Percentiles rank a stretch among this genome's conserved stretches.
These are phyloP conservation scores for Macrochelys suwanniensis DNA, from an alignment of 2,797 vertebrate genomes.

Conservation along the genomic window DNA sequence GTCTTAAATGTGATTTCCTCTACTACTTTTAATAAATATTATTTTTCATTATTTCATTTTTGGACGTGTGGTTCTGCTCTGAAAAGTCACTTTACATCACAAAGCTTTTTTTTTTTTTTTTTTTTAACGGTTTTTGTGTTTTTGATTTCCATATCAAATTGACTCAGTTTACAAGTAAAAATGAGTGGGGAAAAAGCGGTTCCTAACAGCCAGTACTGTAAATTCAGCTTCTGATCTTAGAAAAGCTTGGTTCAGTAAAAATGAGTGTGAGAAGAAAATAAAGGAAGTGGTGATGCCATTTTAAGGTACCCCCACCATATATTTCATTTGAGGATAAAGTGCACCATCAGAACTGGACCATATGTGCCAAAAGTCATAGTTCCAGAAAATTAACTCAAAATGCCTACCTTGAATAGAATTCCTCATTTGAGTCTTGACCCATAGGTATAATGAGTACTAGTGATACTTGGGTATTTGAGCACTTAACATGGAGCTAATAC, in stretches of 20 bases:
- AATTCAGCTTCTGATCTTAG: not conserved
- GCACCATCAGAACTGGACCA: not conserved
- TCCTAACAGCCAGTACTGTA: not conserved
- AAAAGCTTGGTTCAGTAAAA: not conserved
- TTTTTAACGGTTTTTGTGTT: not conserved
- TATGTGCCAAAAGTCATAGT: not conserved
- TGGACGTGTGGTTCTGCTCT: not conserved
- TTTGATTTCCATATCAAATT: not conserved
- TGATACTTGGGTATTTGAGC: not conserved
- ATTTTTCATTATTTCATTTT: slow-evolving; percentile 1
- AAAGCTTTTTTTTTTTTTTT: not conserved
- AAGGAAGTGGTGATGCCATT: not conserved
- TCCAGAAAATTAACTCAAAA: not conserved
- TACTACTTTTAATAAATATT: not conserved
- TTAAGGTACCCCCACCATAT: not conserved
- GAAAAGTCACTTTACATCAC: not conserved
- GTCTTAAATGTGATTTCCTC: not conserved
- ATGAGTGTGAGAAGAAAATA: not conserved
- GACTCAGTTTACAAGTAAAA: not conserved
- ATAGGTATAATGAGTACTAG: not conserved
- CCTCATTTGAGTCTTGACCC: not conserved
- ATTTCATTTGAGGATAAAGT: not conserved
- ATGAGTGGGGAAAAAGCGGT: not conserved
- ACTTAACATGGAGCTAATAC: not conserved
- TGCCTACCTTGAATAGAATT: not conserved